phyloP scores from a whole-genome alignment of 1,140 invertebrate genomes.

The Bombus picipes region DNA sequence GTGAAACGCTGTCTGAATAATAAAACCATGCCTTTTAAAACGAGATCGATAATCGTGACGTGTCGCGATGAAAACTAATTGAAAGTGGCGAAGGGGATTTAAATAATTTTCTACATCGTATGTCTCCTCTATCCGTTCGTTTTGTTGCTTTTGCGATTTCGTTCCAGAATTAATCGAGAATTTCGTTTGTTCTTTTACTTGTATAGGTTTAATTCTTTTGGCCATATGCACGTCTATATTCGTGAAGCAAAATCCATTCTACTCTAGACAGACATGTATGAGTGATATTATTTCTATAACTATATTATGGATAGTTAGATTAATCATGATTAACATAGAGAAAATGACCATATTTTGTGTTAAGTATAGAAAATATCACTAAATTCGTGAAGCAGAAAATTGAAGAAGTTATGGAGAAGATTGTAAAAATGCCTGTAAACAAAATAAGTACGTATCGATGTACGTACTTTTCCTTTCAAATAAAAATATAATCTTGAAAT shows the following conservation, averaged over 20 bases:
- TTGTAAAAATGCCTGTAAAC: background rate
- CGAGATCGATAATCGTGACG: conserved; percentile 22
- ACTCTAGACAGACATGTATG: no score
- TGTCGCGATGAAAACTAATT: conserved; percentile 25
- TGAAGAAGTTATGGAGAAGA: background rate
- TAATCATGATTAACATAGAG: no score
- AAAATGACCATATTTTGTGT: background rate
- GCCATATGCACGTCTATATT: background rate
- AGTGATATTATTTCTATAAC: no score
- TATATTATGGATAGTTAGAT: no score
- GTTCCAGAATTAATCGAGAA: background rate
- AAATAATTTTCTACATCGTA: conserved; percentile 22
- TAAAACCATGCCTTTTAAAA: background rate
- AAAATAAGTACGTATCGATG: background rate
- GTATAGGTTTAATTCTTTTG: background rate
- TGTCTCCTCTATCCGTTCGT: background rate
- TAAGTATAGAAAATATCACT: background rate
- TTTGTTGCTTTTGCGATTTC: background rate
- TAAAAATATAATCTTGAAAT: background rate
- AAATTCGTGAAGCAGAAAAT: background rate
- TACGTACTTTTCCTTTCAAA: no score
- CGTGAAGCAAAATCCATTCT: background rate
- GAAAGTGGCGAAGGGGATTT: conserved; percentile 21
- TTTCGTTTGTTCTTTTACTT: background rate
- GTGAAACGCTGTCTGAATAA: conserved; percentile 10